A percentile compares a stretch with the other conserved stretches of the same genome.
Conservation (phyloP, 2,797 vertebrate genomes). For the Amblyopsis hoosieri region DNA sequence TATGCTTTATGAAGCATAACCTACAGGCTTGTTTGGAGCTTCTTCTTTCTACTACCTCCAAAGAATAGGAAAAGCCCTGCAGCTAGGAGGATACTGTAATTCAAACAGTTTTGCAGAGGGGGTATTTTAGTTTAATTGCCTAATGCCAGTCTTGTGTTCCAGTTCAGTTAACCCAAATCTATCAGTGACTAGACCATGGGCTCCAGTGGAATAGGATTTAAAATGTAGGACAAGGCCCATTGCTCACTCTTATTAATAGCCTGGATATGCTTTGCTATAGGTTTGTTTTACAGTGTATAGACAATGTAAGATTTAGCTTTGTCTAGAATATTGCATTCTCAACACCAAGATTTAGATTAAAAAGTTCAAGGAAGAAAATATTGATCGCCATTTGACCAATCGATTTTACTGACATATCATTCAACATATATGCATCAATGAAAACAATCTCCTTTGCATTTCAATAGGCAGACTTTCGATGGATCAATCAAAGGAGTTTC, state of each 20-base stretch:
- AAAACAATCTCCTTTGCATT: conserved; percentile 39
- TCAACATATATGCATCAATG: conserved; percentile 35
- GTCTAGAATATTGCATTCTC: too few species aligned
- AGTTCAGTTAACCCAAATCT: conserved; percentile 5
- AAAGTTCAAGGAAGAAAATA: conserved; percentile 41
- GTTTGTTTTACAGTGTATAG: not conserved
- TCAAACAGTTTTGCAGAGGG: conserved; percentile 13
- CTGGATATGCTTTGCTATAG: not conserved
- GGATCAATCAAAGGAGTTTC: conserved; percentile 33
- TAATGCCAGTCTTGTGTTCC: not conserved
- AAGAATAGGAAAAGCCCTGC: not conserved
- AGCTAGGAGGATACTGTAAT: conserved; percentile 10
- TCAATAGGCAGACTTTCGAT: conserved; percentile 40
- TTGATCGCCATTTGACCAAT: conserved; percentile 27
- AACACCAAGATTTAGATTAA: not conserved
- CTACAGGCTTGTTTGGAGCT: conserved; percentile 20
- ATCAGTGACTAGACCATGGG: not conserved
- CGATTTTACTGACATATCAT: conserved; percentile 40
- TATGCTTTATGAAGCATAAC: conserved; percentile 50
- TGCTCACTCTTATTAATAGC: not conserved
- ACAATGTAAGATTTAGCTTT: too few species aligned
- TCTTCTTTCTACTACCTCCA: conserved; percentile 21
- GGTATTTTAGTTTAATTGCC: not conserved
- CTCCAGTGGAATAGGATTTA: not conserved
- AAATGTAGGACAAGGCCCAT: not conserved